Evolutionary conservation across 2,113 vertebrate species (phyloP), one percentile per base, ranked within the genome.

Genomic region (Colossoma macropomum): DNA sequence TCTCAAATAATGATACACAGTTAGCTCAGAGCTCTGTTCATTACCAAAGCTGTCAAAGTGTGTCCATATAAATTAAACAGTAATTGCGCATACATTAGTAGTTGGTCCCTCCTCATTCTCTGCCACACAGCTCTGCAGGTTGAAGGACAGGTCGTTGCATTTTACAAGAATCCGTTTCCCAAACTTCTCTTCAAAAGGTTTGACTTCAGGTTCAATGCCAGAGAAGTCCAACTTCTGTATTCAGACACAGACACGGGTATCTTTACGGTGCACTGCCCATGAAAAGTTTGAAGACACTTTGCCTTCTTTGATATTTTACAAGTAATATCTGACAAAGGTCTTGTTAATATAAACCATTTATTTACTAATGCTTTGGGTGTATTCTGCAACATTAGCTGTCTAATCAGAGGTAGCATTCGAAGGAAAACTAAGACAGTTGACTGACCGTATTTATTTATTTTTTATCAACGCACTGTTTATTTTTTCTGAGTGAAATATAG

Each of bases 61-160:
- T 8, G 21, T 13, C 1, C 21, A 34, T 9, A 12, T 34, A 13
- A 21, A 13, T 25, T 1, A 45, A 21, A 71, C 28, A 73, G 2
- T 17, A 12, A 12, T 21, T 0, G 9, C 48, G 59, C 90, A 87
- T 95, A 99, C 98, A 80, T 99, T 99, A 81, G 98, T 99, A 0
- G 97, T 99, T 9, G 98, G 98, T 30, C 98, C 98, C 77, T 99
- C 97, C 91, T 99, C 98, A 79, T 98, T 99, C 91, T 99, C 98
- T 0, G 97, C 97, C 77, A 99, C 93, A 0, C 98, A 99, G 92
- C 97, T 96, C 90, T 99, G 98, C 86, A 99, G 94, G 91, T 99
- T 99, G 91, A 99, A 99, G 3, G 97, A 94, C 62, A 99, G 95
- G 88, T 99, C 97, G 0, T 99, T 97, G 92, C 98, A 99, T 89